A percentile compares a stretch with the other conserved stretches of the same genome.
phyloP scores from a whole-genome alignment of 2,113 vertebrate genomes.

The Ondatra zibethicus region DNA sequence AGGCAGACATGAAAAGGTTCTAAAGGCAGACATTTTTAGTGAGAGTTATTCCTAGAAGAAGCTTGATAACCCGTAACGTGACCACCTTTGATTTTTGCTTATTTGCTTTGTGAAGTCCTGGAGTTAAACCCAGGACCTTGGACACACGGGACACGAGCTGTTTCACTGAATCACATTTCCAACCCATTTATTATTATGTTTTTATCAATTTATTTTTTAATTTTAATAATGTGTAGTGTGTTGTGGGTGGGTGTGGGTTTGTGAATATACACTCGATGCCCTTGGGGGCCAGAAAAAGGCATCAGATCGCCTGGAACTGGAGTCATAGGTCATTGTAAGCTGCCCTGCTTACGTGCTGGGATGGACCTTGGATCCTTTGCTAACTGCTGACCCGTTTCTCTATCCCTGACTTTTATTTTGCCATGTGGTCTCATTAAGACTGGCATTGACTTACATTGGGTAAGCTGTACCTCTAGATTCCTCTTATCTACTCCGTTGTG shows the following conservation, averaged over 20 bases:
- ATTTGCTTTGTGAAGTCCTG: not conserved
- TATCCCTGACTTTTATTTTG: not conserved
- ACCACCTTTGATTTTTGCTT: not conserved
- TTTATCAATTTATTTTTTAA: not conserved
- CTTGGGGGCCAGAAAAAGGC: not conserved
- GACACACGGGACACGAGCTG: too few relatives aligned
- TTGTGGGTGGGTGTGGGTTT: not conserved
- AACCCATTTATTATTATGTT: not conserved
- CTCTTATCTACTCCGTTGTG: not conserved
- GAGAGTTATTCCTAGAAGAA: not conserved
- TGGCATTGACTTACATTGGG: not conserved
- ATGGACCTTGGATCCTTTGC: not conserved
- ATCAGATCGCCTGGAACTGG: not conserved
- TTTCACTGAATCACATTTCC: not conserved
- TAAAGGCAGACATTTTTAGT: not conserved
- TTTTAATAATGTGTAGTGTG: not conserved
- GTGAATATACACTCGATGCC: not conserved
- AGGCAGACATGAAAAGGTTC: not conserved
- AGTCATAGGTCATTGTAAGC: not conserved
- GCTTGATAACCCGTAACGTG: not conserved
- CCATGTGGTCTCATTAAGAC: not conserved
- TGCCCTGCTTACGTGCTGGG: not conserved
- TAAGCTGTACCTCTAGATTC: not conserved
- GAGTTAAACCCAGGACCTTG: not conserved
- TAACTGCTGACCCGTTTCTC: not conserved